phyloP scores from a whole-genome alignment of 1,140 invertebrate genomes.

The Odontomachus brunneus region DNA sequence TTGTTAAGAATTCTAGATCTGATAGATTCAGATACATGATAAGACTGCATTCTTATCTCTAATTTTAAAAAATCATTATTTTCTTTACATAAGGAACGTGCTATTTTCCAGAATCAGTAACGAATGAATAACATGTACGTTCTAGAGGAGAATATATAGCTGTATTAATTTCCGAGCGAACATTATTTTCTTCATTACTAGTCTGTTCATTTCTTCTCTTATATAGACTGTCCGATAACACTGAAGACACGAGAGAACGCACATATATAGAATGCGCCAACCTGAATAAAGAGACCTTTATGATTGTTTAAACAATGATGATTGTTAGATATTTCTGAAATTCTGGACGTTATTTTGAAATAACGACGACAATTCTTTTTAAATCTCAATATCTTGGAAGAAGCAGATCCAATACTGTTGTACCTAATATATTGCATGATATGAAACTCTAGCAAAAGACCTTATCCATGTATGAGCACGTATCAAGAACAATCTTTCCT shows the following conservation, averaged over 20 bases:
- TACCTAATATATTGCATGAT: not conserved
- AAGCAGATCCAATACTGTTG: not conserved
- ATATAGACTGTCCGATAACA: too few relatives aligned
- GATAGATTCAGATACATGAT: too few relatives aligned
- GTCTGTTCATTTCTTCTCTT: constrained; percentile 15
- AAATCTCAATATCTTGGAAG: not conserved
- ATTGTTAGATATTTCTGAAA: not conserved
- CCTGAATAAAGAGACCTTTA: too few relatives aligned
- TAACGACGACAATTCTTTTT: not conserved
- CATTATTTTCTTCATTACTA: constrained; percentile 13
- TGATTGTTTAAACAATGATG: too few relatives aligned
- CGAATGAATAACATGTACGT: constrained; percentile 22
- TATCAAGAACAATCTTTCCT: not conserved
- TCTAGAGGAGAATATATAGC: constrained; percentile 25
- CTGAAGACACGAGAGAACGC: too few relatives aligned
- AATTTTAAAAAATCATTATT: constrained; percentile 29
- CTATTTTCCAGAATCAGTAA: not conserved
- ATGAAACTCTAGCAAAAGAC: not conserved
- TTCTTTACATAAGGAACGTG: constrained; percentile 9
- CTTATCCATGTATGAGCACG: not conserved
- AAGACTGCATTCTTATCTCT: not conserved
- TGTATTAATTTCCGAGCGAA: constrained; percentile 2
- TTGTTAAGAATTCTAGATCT: not conserved
- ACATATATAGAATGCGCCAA: too few relatives aligned
- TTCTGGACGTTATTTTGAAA: not conserved